phyloP scores from a whole-genome alignment of 1,140 invertebrate genomes.

The Frieseomelitta varia region DNA sequence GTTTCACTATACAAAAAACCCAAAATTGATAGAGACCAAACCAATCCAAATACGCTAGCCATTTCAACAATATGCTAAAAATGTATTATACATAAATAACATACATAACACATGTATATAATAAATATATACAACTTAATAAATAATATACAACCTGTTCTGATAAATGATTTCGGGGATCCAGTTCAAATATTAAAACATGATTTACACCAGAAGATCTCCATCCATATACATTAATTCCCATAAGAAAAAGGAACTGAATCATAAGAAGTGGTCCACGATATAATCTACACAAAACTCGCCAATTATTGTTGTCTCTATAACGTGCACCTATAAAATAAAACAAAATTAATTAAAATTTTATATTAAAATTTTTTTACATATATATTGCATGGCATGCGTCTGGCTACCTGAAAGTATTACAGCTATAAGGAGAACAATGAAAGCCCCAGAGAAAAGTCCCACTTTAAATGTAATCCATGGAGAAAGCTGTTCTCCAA shows the following conservation, averaged over 20 bases:
- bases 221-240: constrained; percentile 95
- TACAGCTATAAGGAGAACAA: constrained; percentile 89
- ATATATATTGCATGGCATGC: background rate
- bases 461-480: constrained; percentile 94
- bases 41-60: constrained; percentile 91
- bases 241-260: constrained; percentile 92
- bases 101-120: background rate
- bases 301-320: constrained; percentile 79
- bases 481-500: constrained; percentile 91
- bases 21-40: constrained; percentile 90
- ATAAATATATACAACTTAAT: too few species aligned
- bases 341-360: too few species aligned
- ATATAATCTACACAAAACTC: constrained; percentile 87
- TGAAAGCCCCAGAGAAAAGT: constrained; percentile 91
- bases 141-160: constrained; percentile 85
- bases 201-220: constrained; percentile 95
- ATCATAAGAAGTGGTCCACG: constrained; percentile 92
- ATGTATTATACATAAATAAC: background rate
- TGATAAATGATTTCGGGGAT: constrained; percentile 93
- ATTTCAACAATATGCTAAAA: constrained; percentile 92
- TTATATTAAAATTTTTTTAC: background rate
- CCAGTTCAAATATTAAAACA: constrained; percentile 96
- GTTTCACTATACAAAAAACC: constrained; percentile 87
- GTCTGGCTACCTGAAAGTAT: constrained; percentile 85
- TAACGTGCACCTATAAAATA: constrained; percentile 79